A percentile compares a stretch with the other conserved stretches of the same genome.
phyloP scores from a whole-genome alignment of 2,113 vertebrate species.

The rabbit (Oryctolagus cuniculus) region DNA sequence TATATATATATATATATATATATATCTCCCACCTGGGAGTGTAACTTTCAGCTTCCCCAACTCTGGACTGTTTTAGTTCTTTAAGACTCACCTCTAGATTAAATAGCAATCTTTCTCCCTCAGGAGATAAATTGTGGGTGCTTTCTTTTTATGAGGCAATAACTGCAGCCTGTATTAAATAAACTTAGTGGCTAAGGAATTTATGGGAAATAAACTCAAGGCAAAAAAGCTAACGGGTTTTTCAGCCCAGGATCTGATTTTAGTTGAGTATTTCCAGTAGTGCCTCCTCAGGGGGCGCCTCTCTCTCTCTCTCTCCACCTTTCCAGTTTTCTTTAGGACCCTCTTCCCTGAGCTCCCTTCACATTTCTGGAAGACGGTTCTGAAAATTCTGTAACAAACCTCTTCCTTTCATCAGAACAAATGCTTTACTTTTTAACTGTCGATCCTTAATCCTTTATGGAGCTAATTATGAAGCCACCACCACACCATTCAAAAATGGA shows the following conservation, averaged over 20 bases:
- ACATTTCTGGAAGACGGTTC: constrained; percentile 38
- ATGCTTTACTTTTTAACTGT: constrained; percentile 3
- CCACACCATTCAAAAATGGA: not conserved
- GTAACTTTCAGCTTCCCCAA: constrained; percentile 46
- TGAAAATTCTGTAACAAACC: constrained; percentile 40
- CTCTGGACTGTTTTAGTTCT: not conserved
- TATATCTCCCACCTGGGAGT: not conserved
- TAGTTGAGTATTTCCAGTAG: constrained; percentile 30
- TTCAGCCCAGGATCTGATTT: constrained; percentile 56
- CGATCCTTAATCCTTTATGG: not conserved
- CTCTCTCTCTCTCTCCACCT: not conserved
- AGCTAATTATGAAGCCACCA: constrained; percentile 5
- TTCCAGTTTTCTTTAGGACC: constrained; percentile 36
- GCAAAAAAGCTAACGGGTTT: constrained; percentile 50
- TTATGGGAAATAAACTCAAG: constrained; percentile 73
- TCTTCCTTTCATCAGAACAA: constrained; percentile 32
- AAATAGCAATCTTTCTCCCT: constrained; percentile 58
- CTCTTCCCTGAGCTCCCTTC: constrained; percentile 28
- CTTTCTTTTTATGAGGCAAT: constrained; percentile 71
- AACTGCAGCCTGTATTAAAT: constrained; percentile 64
- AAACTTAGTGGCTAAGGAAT: constrained; percentile 59
- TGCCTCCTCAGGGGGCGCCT: constrained; percentile 13
- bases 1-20: too few relatives aligned
- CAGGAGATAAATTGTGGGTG: constrained; percentile 27
- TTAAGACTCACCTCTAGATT: constrained; percentile 33